These are phyloP conservation scores for Lasaia peninsularis DNA, from an alignment of 1,140 invertebrate genomes.

Conservation along the genomic window DNA sequence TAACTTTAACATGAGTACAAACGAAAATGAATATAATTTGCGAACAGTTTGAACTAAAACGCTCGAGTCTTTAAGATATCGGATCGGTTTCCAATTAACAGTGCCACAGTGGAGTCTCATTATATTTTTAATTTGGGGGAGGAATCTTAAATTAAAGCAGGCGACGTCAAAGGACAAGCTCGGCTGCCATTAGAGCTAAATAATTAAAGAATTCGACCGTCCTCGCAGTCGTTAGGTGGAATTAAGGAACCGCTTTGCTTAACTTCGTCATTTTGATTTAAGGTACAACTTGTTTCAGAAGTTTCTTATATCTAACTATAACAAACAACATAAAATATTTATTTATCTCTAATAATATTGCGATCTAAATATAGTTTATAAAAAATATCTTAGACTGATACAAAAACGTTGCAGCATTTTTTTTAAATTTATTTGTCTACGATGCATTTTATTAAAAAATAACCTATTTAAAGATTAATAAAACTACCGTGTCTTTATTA, in stretches of 20 bases:
- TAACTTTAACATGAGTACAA: conserved; percentile 4
- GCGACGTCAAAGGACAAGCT: conserved; percentile 70
- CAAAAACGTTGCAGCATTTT: no score
- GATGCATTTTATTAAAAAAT: no score
- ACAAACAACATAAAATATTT: no score
- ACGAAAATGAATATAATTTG: conserved; percentile 12
- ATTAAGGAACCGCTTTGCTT: conserved; percentile 60
- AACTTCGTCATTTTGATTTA: conserved; percentile 64
- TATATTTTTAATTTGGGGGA: conserved; percentile 77
- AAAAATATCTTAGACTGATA: no score
- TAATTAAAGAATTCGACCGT: conserved; percentile 75
- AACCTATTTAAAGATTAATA: no score
- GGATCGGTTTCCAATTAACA: conserved; percentile 76
- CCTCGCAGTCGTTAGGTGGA: conserved; percentile 65
- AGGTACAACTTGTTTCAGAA: conserved; percentile 22
- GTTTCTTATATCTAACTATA: background rate
- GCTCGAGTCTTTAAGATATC: conserved; percentile 39
- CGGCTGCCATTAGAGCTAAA: conserved; percentile 71
- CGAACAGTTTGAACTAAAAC: conserved; percentile 32
- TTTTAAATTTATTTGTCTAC: no score
- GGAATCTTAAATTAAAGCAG: conserved; percentile 71
- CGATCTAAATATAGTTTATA: no score
- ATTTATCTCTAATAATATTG: no score
- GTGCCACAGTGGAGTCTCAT: conserved; percentile 65
- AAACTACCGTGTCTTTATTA: no score